These are phyloP conservation scores for Linyphia triangularis DNA, from an alignment of 2,888 invertebrate genomes.

Conservation along the genomic window DNA sequence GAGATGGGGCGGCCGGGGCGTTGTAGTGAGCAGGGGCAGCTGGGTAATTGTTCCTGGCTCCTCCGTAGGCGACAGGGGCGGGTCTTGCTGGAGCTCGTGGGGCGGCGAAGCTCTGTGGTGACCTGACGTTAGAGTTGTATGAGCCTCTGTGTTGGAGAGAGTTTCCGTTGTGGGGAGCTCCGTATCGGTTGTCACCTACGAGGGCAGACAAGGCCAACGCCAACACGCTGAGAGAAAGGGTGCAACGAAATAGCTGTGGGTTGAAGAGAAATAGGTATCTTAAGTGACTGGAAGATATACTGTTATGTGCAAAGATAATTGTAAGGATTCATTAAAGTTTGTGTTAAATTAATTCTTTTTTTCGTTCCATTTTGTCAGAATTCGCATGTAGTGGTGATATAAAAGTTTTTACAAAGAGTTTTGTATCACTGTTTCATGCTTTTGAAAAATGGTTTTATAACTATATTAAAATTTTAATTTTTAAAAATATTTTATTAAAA, in stretches of 20 bases:
- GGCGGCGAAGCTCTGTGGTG: constrained; percentile 1
- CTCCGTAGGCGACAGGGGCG: constrained; percentile 13
- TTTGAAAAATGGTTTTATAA: too few species aligned
- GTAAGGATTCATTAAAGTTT: too few species aligned
- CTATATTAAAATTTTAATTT: too few species aligned
- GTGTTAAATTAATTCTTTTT: too few species aligned
- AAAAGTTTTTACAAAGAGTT: too few species aligned
- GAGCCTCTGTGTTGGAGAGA: constrained; percentile 19
- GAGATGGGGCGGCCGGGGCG: constrained; percentile 9
- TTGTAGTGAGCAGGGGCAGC: not conserved
- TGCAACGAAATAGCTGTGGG: constrained; percentile 18
- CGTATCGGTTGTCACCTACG: constrained; percentile 50
- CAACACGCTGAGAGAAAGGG: constrained; percentile 36
- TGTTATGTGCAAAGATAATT: too few species aligned
- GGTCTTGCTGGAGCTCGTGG: not conserved
- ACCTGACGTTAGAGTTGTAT: not conserved
- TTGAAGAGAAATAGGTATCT: not conserved
- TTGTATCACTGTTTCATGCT: too few species aligned
- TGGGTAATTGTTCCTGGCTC: constrained; percentile 8
- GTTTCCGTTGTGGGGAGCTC: constrained; percentile 45
- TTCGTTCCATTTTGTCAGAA: too few species aligned
- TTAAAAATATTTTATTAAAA: too few species aligned
- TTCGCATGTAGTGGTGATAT: too few species aligned
- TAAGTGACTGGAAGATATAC: too few species aligned
- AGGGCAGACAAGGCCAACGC: constrained; percentile 36